Evolutionary conservation across 2,113 vertebrate species (phyloP), one percentile per base, ranked within the genome.

Genomic region (Diphyllodes magnificus): DNA sequence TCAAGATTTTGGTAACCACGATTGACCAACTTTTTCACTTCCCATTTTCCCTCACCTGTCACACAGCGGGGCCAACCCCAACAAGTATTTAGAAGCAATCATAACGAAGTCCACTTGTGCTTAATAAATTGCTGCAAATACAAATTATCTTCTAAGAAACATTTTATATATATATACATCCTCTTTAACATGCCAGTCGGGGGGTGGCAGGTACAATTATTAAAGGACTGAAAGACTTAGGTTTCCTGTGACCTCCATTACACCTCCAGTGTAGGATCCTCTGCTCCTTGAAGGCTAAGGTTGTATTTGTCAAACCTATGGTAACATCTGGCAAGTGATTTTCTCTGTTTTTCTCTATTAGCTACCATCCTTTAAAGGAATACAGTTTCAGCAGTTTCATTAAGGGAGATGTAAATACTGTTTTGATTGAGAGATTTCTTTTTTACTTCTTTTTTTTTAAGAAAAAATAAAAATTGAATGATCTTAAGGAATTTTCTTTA

Each of bases 81-180:
- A 98, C 97, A 98, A 95, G 97, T 97, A 92, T 83, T 44, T 57
- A 79, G 68, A 83, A 71, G 65, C 33, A 93, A 44, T 20, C 21
- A 14, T 35, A 68, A 71, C 2, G 4, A 93, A 64, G 79, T 85
- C 61, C 57, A 64, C 50, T 64, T 63, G n/a, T 83, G 73, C 44
- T 89, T 75, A 81, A 49, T 18, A 65, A 39, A 60, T 80, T 59
- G 56, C 44, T 73, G 45, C 66, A 95, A 92, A 88, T 68, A 86
- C 12, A 89, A 37, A 76, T 64, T 77, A 75, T 63, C 54, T 70
- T 59, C 44, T 51, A 94, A 84, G 78, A 95, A 86, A 82, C 61
- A n/a, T 30, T 76, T 49, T 47, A 66, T 7, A 64, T 31, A 13
- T 31, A 49, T 68, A 79, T 7, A 3, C 50, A 88, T 86, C 61